phyloP scores from a whole-genome alignment of 2,113 vertebrate genomes.

The Drymodes brunneopygia region DNA sequence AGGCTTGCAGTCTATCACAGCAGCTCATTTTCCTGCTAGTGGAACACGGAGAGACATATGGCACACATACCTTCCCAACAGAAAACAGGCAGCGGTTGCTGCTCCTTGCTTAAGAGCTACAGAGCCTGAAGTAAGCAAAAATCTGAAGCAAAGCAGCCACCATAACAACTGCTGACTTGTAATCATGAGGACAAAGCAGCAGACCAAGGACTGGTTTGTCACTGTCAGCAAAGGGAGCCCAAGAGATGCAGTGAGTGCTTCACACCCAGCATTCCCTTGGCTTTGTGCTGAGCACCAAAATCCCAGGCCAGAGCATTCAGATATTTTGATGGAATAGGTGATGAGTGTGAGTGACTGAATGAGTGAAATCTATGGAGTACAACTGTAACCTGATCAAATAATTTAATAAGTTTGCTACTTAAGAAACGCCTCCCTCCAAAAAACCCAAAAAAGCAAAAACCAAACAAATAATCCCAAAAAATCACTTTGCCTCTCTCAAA shows the following conservation, averaged over 20 bases:
- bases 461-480: not conserved
- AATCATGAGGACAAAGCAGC: not conserved
- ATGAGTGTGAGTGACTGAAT: not conserved
- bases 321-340: not conserved
- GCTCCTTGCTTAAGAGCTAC: not conserved
- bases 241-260: not conserved
- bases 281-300: not conserved
- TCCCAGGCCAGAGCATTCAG: not conserved
- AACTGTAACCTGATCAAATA: not conserved
- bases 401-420: not conserved
- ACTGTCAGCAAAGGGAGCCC: not conserved
- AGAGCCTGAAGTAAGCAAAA: not conserved
- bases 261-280: not conserved
- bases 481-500: not conserved
- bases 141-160: not conserved
- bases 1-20: fast-evolving
- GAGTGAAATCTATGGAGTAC: not conserved
- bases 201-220: not conserved
- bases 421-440: not conserved
- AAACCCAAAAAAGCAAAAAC: not conserved
- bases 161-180: not conserved
- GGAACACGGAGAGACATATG: not conserved
- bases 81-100: not conserved
- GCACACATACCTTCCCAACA: not conserved
- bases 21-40: not conserved